Conservation (phyloP, 2,797 vertebrate species). For the Tinamus major region DNA sequence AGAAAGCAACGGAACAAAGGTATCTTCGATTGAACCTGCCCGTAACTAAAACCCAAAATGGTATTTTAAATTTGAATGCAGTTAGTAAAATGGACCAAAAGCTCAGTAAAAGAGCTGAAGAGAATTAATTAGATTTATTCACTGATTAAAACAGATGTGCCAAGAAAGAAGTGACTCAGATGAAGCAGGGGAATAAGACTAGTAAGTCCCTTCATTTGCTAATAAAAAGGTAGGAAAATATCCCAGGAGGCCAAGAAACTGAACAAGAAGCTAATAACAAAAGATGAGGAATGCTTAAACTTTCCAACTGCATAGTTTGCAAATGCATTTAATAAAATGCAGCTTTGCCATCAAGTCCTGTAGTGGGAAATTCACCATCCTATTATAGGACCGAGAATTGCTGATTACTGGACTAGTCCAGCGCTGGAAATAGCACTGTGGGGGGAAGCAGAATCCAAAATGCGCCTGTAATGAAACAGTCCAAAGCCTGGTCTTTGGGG, state of each 20-base stretch:
- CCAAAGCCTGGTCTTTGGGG: not conserved
- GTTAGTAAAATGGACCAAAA: not conserved
- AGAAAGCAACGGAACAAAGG: not conserved
- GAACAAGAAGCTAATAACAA: not conserved
- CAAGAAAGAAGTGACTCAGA: not conserved
- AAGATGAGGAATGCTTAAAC: not conserved
- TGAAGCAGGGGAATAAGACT: not conserved
- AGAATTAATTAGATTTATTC: not conserved
- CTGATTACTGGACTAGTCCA: not conserved
- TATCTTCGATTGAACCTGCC: not conserved
- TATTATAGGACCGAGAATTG: not conserved
- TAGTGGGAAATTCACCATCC: not conserved
- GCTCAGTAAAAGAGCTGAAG: not conserved
- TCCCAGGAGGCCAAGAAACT: not conserved
- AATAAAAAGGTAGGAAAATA: not conserved
- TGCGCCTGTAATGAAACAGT: not conserved
- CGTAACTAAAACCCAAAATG: not conserved
- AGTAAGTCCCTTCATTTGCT: not conserved
- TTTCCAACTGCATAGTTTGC: not conserved
- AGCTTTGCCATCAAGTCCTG: not conserved
- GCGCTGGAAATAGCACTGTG: not conserved
- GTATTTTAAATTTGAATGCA: not conserved
- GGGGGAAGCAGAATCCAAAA: not conserved
- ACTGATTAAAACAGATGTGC: not conserved
- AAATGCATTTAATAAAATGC: not conserved